Conservation (phyloP, 2,113 vertebrate species). For the Oryzias celebensis region DNA sequence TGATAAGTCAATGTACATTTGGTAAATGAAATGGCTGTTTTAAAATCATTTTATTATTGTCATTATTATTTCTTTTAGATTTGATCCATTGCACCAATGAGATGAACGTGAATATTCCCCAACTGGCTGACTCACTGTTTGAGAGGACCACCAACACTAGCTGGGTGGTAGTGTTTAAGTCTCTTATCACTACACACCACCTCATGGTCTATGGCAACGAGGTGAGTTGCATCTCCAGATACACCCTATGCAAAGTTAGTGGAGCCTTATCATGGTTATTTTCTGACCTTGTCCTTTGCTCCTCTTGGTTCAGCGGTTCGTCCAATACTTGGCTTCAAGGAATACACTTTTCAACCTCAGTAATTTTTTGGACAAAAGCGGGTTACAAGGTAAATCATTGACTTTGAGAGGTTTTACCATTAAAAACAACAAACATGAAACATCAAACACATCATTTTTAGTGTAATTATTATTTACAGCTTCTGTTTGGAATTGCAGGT, state of each 20-base stretch:
- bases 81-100: conserved; percentile 98
- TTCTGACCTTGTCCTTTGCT: background rate
- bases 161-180: conserved; percentile 99
- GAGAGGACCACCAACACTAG: conserved; percentile 96
- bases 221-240: conserved; percentile 73
- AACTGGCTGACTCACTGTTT: conserved; percentile 96
- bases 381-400: conserved; percentile 86
- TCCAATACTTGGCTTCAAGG: conserved; percentile 98
- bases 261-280: background rate
- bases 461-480: background rate
- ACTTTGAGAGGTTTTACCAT: background rate
- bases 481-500: conserved; percentile 66
- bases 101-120: conserved; percentile 98
- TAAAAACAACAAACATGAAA: background rate
- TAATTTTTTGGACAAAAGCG: conserved; percentile 99
- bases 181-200: conserved; percentile 97
- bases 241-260: background rate
- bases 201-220: conserved; percentile 98
- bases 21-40: no score
- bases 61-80: conserved; percentile 73
- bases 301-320: conserved; percentile 86
- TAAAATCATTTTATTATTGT: no score
- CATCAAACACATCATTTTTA: background rate
- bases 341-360: conserved; percentile 99
- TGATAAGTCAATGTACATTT: no score